These are phyloP conservation scores for Meloidogyne chitwoodi DNA, from an alignment of 1,140 invertebrate genomes.

Conservation along the genomic window DNA sequence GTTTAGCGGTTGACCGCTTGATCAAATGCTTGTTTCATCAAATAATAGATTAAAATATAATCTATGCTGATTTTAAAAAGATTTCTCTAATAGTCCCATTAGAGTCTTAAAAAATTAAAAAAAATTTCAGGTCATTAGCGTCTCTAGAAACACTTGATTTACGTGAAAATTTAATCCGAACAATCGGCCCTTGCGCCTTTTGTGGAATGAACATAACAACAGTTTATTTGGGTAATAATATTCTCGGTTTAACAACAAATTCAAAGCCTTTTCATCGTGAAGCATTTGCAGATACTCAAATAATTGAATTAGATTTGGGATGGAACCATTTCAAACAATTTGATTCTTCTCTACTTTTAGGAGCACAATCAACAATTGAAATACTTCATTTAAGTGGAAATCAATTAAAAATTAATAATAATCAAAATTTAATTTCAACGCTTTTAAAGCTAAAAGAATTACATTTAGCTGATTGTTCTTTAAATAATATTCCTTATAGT, in stretches of 20 bases:
- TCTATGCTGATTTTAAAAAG: too few species aligned
- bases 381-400: conserved; percentile 49
- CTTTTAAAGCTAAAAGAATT: conserved; percentile 34
- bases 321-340: conserved; percentile 51
- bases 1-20: too few species aligned
- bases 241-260: conserved; percentile 35
- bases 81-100: too few species aligned
- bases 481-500: conserved; percentile 39
- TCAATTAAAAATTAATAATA: conserved; percentile 19
- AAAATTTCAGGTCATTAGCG: conserved; percentile 29
- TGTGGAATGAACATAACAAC: conserved; percentile 44
- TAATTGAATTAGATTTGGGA: conserved; percentile 46
- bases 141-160: conserved; percentile 42
- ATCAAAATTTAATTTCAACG: conserved; percentile 30
- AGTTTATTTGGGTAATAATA: conserved; percentile 37
- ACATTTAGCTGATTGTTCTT: conserved; percentile 50
- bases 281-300: conserved; percentile 45
- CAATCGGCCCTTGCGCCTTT: conserved; percentile 43
- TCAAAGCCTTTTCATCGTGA: conserved; percentile 35
- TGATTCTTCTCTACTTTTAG: conserved; percentile 39
- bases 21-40: too few species aligned
- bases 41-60: too few species aligned
- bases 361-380: conserved; percentile 40
- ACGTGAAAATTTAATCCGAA: conserved; percentile 29
- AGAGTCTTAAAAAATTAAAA: too few species aligned